Base-by-base conservation (phyloP, 2,797 vertebrate species). In the Xenentodon cancila region DNA sequence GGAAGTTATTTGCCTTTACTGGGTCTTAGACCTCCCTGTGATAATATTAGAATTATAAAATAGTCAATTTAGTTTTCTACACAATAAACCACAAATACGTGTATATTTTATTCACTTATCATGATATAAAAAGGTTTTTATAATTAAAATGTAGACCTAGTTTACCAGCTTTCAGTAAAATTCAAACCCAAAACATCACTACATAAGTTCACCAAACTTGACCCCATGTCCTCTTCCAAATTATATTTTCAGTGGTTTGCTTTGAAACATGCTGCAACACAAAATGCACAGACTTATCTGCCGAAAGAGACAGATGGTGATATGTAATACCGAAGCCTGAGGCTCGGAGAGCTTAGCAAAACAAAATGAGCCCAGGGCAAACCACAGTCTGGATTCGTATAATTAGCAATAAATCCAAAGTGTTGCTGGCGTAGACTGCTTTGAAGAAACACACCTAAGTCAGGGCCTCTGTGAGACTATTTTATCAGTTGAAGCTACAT, bases 231-330 rank as follows among this genome's bases (percentile, higher is more conserved):
- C 2, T 61, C 45, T 20, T 66, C 57, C 40, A 42, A 50, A 66
- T 65, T 18, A 34, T 46, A 58, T n/a, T 37, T 44, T 25, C 47
- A 64, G 45, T 51, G 17, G 19, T 69, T 68, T 32, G 34, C 34
- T 44, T 40, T 12, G 56, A 77, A 22, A 50, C 59, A 53, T 52
- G 22, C 47, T 55, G 56, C 42, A 49, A 59, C 20, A 63, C 19
- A 53, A 60, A 70, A 69, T 21, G 34, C 61, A 69, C 51, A 74
- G 59, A 75, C 50, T 40, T 64, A 45, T 71, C 68, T 69, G 79
- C 64, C 71, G 58, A 69, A 65, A 73, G 68, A 83, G 73, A 60
- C 86, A 84, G 84, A 82, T 80, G 81, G 78, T 63, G 78, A 75
- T 63, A 54, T 64, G 74, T 30, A 68, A 79, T 51, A 79, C 79